Evolutionary conservation across 1,140 invertebrate species (phyloP), one percentile per base, ranked within the genome.

Genomic region (Leptopilina boulardi): DNA sequence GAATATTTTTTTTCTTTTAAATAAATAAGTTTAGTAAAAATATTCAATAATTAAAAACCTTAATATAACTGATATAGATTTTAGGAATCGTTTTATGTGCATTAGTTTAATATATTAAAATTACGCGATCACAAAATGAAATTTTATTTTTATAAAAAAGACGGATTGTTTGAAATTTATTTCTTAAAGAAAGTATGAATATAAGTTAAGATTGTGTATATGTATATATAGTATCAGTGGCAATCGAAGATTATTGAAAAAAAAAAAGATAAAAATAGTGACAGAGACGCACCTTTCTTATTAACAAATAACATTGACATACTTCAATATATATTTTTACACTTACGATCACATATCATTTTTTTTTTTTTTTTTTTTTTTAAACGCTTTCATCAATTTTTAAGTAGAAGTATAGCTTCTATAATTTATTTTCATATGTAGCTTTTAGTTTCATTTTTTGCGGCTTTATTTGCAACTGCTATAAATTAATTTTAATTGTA

Each of bases 231-330:
- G 21, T 59, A 59, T 59, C 21, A 26, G 9, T 9, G 19, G 2
- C 18, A 59, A 59, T 15, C 1, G 26, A 66, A 11, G 21, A 26
- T 66, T 66, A 6, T n/a, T 66, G 13, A 13, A 26, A 66, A 66
- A 66, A n/a, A 1, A 15, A 59, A 21, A 10, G 11, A 66, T 15
- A 30, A 66, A 66, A 3, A 66, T 4, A 66, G 26, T 30, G n/a
- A 66, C 26, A 26, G 59, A 15, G 59, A 66, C 26, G 26, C 59
- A 66, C 26, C 59, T 66, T 3, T 23, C 5, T 66, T 74, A 56
- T 81, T 73, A 84, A 87, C 82, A 82, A 85, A 81, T 84, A 87
- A 87, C 81, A 71, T 82, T 84, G 82, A 81, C 78, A 30, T 51
- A 15, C 21, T 26, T 15, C 21, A 6, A 51, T 38, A 38, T 6